These are phyloP conservation scores for Verasper variegatus DNA, from an alignment of 2,113 vertebrate species.

Conservation along the genomic window DNA sequence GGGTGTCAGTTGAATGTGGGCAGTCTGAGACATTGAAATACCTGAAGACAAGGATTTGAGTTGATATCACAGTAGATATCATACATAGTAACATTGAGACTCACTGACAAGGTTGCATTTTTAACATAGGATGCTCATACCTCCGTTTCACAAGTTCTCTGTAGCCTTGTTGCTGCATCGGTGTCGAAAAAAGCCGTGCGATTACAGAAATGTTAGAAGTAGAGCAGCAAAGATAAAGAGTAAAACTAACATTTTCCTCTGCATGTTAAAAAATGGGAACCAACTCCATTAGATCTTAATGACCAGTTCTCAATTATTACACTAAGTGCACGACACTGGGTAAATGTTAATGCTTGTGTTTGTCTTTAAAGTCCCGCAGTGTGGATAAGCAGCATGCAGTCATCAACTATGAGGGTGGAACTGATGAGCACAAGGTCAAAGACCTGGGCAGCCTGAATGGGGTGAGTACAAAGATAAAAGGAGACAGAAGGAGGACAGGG, in stretches of 20 bases:
- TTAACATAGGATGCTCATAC: slow-evolving; percentile 23
- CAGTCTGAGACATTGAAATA: slow-evolving; percentile 38
- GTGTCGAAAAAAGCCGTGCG: neutral
- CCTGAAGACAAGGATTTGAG: slow-evolving; percentile 14
- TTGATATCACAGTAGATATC: slow-evolving; percentile 13
- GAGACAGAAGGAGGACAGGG: neutral
- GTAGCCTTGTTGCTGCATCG: neutral
- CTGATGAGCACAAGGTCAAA: slow-evolving; percentile 95
- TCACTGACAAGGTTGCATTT: slow-evolving; percentile 34
- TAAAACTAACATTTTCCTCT: neutral
- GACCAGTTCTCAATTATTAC: neutral
- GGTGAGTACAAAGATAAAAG: slow-evolving; percentile 83
- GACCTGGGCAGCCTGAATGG: slow-evolving; percentile 98
- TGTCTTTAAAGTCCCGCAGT: slow-evolving; percentile 90
- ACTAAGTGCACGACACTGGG: neutral
- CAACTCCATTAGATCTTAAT: neutral
- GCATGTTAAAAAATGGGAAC: neutral
- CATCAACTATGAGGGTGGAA: slow-evolving; percentile 92
- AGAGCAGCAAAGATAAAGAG: neutral
- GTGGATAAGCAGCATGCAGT: slow-evolving; percentile 99
- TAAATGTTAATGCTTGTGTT: slow-evolving; percentile 31
- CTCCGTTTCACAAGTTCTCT: neutral
- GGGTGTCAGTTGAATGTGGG: neutral
- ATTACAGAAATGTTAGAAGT: neutral
- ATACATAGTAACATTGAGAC: slow-evolving; percentile 6